These are phyloP conservation scores for Syngnathoides biaculeatus DNA, from an alignment of 2,113 vertebrate species.

Conservation along the genomic window DNA sequence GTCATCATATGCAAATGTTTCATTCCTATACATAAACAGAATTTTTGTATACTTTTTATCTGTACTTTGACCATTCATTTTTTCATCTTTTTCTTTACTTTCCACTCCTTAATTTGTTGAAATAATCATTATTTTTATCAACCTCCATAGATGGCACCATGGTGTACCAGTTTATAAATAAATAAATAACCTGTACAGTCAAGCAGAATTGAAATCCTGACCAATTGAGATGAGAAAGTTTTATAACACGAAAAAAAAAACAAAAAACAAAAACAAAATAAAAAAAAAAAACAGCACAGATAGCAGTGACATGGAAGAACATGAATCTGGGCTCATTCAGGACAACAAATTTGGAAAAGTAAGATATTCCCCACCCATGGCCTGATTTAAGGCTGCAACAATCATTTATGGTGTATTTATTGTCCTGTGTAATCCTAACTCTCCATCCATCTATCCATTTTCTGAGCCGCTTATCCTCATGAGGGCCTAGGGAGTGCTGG, in stretches of 20 bases:
- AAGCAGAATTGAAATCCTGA: background rate
- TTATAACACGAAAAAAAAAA: background rate
- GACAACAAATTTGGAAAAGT: background rate
- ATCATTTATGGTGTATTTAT: background rate
- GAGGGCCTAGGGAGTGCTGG: too few relatives aligned
- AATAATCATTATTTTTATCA: background rate
- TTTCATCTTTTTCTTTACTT: background rate
- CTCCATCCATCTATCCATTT: too few relatives aligned
- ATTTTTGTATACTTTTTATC: background rate
- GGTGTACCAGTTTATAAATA: background rate
- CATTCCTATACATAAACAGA: background rate
- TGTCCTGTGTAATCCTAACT: background rate
- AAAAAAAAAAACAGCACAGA: background rate
- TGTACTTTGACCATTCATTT: background rate
- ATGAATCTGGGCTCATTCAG: background rate
- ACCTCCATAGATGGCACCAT: background rate
- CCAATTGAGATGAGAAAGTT: background rate
- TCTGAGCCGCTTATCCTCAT: too few relatives aligned
- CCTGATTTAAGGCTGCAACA: background rate
- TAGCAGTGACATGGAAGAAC: background rate
- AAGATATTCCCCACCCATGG: background rate
- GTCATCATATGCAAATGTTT: background rate
- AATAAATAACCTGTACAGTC: background rate
- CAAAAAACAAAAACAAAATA: background rate
- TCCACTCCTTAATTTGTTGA: background rate